phyloP scores from a whole-genome alignment of 2,113 vertebrate genomes.

The Theristicus caerulescens region DNA sequence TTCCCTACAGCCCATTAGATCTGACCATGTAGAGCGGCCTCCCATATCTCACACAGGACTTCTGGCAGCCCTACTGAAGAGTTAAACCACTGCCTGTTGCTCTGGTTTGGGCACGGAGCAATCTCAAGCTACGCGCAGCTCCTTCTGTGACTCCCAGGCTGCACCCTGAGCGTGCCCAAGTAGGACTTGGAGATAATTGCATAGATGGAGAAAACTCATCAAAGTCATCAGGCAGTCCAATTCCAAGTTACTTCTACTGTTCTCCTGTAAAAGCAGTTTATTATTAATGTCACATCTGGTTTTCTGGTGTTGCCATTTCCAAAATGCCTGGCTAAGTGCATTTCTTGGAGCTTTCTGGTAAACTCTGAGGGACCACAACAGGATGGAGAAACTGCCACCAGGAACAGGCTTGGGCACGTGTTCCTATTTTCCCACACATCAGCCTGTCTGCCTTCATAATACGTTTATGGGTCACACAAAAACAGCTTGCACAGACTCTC shows the following conservation, averaged over 20 bases:
- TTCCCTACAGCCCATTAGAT: background rate
- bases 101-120: background rate
- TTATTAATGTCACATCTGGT: background rate
- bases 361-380: background rate
- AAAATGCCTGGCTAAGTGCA: background rate
- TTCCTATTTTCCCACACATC: conserved; percentile 33
- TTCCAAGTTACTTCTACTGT: background rate
- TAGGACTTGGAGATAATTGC: background rate
- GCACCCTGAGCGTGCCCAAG: background rate
- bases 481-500: background rate
- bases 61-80: background rate
- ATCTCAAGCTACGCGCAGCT: background rate
- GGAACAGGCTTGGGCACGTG: background rate
- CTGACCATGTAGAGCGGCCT: background rate
- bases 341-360: background rate
- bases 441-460: background rate
- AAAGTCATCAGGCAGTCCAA: conserved; percentile 15
- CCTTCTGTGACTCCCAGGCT: background rate
- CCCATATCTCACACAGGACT: background rate
- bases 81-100: background rate
- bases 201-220: conserved; percentile 43
- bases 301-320: background rate
- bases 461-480: background rate
- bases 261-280: background rate
- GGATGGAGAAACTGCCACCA: background rate